Percentiles rank a stretch among this genome's conserved stretches.
phyloP scores from a whole-genome alignment of 2,113 vertebrate species.

The Coracopsis vasa region DNA sequence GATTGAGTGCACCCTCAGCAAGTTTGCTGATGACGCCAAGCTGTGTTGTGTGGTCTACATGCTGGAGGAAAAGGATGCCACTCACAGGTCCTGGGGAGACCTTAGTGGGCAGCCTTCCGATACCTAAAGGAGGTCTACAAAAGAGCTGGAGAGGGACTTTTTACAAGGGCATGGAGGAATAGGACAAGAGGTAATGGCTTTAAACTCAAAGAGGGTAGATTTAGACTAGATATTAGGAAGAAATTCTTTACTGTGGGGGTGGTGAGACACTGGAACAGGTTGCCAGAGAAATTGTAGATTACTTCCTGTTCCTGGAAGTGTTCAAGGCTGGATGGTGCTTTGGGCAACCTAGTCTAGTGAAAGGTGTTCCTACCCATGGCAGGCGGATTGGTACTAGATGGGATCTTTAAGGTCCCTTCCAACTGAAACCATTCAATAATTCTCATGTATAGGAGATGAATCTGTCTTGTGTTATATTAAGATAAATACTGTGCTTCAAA shows the following conservation, averaged over 20 bases:
- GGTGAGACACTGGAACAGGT: neutral
- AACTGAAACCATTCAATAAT: neutral
- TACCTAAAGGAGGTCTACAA: neutral
- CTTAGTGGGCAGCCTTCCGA: neutral
- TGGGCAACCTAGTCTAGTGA: neutral
- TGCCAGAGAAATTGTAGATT: neutral
- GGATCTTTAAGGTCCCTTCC: neutral
- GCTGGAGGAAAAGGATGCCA: neutral
- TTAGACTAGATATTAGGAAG: neutral
- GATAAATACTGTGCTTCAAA: neutral
- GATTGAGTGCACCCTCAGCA: neutral
- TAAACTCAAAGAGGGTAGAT: neutral
- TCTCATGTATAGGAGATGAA: neutral
- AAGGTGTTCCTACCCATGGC: neutral
- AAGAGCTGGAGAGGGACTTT: neutral
- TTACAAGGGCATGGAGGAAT: neutral
- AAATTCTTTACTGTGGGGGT: neutral
- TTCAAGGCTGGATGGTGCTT: neutral
- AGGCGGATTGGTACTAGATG: neutral
- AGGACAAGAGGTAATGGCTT: neutral
- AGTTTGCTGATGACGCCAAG: neutral
- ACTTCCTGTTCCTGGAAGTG: neutral
- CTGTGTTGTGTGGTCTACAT: neutral
- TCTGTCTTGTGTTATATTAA: neutral
- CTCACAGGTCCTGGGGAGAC: neutral